Conservation (phyloP, 2,797 vertebrate genomes). For the Chloroceryle amazona region DNA sequence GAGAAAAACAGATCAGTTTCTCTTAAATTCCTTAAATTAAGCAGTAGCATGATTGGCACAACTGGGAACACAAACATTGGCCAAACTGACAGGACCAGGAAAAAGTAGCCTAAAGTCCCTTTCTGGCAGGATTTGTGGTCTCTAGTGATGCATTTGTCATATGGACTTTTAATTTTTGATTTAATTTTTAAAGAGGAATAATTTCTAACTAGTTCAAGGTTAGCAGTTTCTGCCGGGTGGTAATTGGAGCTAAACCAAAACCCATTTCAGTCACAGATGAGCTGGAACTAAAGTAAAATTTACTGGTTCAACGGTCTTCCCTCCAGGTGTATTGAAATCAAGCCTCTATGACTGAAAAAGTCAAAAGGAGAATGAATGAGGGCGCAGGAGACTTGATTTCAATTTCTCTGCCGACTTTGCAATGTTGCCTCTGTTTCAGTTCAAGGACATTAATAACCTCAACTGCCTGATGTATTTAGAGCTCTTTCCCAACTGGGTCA, state of each 20-base stretch:
- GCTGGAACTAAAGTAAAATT: not conserved
- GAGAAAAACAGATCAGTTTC: not conserved
- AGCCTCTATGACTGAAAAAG: not conserved
- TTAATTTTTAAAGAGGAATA: not conserved
- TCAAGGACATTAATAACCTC: not conserved
- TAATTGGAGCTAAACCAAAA: not conserved
- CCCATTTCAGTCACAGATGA: not conserved
- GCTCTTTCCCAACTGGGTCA: not conserved
- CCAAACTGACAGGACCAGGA: not conserved
- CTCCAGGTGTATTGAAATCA: not conserved
- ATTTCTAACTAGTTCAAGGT: not conserved
- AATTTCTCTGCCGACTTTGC: not conserved
- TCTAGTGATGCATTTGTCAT: not conserved
- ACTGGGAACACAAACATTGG: not conserved
- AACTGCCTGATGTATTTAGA: not conserved
- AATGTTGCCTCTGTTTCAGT: not conserved
- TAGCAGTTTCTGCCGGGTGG: not conserved
- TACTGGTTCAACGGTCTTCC: not conserved
- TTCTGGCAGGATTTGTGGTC: fast-evolving
- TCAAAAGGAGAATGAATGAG: not conserved
- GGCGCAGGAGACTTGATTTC: not conserved
- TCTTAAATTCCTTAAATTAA: not conserved
- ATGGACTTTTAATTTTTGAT: not conserved
- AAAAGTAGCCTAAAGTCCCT: not conserved
- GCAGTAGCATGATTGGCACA: not conserved